Base-by-base conservation (phyloP, 2,797 vertebrate genomes). In the Nannoperca australis region DNA sequence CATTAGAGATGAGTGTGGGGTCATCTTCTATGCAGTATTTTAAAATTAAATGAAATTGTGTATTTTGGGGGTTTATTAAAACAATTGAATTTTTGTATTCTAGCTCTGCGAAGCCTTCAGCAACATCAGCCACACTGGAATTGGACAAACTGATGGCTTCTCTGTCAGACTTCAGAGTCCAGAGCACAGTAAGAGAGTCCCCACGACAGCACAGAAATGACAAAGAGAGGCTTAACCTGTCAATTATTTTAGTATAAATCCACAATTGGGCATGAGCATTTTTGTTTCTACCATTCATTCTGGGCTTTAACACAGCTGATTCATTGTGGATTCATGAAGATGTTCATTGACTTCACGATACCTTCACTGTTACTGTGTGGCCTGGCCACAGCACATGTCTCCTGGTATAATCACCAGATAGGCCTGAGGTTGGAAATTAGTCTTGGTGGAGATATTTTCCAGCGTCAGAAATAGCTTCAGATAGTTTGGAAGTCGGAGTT, bases 111-210 rank as follows among this genome's bases (percentile, higher is more conserved):
- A 96, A 96, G 75, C 93, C 95, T 4, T 96, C 96, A 0, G 97
- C 97, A 20, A 97, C 97, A 13, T 97, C 97, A 0, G 97, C 97
- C 40, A 98, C 97, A 20, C 87, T 96, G 88, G 97, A 98, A 89
- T 79, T 98, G 90, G 97, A 98, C 82, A 97, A 96, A 85, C 92
- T 98, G 59, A 98, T 98, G 97, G 97, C 97, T 0, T 98, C 97
- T 0, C 94, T 98, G 78, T 98, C 97, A 0, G 97, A 98, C 93
- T 98, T 98, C 94, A 95, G 96, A 49, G 96, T 98, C 68, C 97
- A 97, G 91, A 97, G 95, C 88, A 96, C 96, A 5, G 97, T 98
- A 92, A 95, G 96, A 84, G 96, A 83, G 36, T 69, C 54, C 53
- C n/a, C 47, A 56, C 63, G 40, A 38, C 65, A 18, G 18, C n/a